These are phyloP conservation scores for Drosophila chauvacae DNA, from an alignment of 1,140 invertebrate genomes.

Conservation along the genomic window DNA sequence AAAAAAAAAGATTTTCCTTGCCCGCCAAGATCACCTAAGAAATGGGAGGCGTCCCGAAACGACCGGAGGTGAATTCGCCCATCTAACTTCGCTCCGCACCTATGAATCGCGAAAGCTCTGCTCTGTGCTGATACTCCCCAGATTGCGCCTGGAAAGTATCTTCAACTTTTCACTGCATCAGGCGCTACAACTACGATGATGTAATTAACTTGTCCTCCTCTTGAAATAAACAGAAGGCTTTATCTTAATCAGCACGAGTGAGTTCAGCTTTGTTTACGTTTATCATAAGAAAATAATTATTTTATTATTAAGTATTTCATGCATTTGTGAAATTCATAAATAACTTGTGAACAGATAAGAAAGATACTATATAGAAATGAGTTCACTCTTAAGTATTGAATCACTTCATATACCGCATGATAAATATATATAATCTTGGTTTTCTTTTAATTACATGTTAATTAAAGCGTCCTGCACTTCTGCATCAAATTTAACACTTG, in stretches of 20 bases:
- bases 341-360: conserved; percentile 1
- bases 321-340: conserved; percentile 20
- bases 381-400: not conserved
- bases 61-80: too few relatives aligned
- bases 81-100: too few relatives aligned
- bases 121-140: too few relatives aligned
- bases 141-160: too few relatives aligned
- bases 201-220: too few relatives aligned
- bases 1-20: too few relatives aligned
- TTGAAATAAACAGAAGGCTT: conserved; percentile 2
- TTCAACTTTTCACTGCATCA: too few relatives aligned
- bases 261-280: not conserved
- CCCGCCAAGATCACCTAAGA: too few relatives aligned
- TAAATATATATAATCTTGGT: not conserved
- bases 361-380: not conserved
- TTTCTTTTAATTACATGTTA: too few relatives aligned
- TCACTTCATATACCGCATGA: not conserved
- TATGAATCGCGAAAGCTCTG: too few relatives aligned
- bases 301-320: conserved; percentile 3
- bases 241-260: not conserved
- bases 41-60: too few relatives aligned
- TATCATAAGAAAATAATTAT: not conserved
- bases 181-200: too few relatives aligned
- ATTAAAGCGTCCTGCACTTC: conserved; percentile 5
- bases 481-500: not conserved